Base-by-base conservation (phyloP, 2,888 invertebrate species). In the Patella depressa region DNA sequence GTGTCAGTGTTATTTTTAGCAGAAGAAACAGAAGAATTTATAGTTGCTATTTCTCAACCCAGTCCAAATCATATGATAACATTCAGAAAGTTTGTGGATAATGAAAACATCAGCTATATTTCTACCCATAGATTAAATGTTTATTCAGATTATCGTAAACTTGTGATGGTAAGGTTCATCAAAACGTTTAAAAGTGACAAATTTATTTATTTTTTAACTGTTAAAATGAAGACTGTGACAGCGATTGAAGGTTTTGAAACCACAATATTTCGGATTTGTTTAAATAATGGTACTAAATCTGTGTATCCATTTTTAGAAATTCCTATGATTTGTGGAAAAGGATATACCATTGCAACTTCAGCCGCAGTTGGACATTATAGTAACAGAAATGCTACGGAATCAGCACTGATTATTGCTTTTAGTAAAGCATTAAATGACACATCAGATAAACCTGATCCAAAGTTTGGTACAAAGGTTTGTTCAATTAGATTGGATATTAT, bases 211-310 rank as follows among this genome's bases (percentile, higher is more conserved):
- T 88, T 89, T 79, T 72, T 91, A 7, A 89, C 88, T 3, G 86
- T 86, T 7, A 89, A 90, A 78, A 85, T 85, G 73, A 80, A 79
- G 14, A 59, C 53, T 55, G 17, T 79, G 7, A 14, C 3, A 17
- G 17, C 15, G 0, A 2, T 2, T 2, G 65, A 78, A 45, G n/a
- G 14, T 3, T 29, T 79, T 53, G 88, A 89, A 70, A 89, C 90
- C 2, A 83, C 87, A 71, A 79, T 92, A 34, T 87, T 88, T 7
- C 83, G 91, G 34, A 79, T 91, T n/a, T 91, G 91, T 83, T 82
- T 45, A 9, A 45, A 45, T 9, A 45, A 45, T 45, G 45, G 45
- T 45, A 45, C 45, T 45, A 45, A 45, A 45, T 45, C 45, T 45
- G 45, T 45, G 45, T 45, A 45, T 45, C 45, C 45, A 45, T 45